Conservation (phyloP, 1,140 invertebrate species). For the Chionoecetes opilio region DNA sequence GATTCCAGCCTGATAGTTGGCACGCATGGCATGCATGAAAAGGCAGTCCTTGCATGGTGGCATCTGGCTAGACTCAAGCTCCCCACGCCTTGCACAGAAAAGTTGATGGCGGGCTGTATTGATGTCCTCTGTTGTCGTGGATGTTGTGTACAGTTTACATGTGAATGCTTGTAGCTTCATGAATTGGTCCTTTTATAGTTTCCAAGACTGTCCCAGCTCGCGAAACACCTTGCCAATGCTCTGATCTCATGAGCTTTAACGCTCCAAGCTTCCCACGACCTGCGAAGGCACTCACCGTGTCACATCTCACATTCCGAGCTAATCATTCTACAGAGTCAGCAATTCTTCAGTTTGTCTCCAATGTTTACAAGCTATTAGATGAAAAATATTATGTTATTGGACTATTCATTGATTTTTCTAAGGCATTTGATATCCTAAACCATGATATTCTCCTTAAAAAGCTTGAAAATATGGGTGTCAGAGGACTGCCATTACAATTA, state of each 20-base stretch:
- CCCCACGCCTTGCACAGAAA: slow-evolving; percentile 9
- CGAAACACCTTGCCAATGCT: neutral
- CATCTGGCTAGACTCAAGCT: slow-evolving; percentile 51
- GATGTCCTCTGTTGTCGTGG: neutral
- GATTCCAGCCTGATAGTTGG: slow-evolving; percentile 63
- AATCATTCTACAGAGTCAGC: too few relatives aligned
- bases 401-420: too few relatives aligned
- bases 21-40: neutral
- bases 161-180: neutral
- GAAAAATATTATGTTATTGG: too few relatives aligned
- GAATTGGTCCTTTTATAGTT: slow-evolving; percentile 20
- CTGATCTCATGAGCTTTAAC: neutral
- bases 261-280: neutral
- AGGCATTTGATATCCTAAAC: too few relatives aligned
- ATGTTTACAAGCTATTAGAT: too few relatives aligned
- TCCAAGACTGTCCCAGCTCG: neutral
- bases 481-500: too few relatives aligned
- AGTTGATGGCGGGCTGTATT: slow-evolving; percentile 41
- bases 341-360: too few relatives aligned
- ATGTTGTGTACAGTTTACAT: neutral
- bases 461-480: too few relatives aligned
- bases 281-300: slow-evolving; percentile 22
- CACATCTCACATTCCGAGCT: too few relatives aligned
- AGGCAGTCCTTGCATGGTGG: slow-evolving; percentile 46
- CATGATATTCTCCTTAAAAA: too few relatives aligned